Base-by-base conservation (phyloP, 2,113 vertebrate species). In the Nerophis lumbriciformis region DNA sequence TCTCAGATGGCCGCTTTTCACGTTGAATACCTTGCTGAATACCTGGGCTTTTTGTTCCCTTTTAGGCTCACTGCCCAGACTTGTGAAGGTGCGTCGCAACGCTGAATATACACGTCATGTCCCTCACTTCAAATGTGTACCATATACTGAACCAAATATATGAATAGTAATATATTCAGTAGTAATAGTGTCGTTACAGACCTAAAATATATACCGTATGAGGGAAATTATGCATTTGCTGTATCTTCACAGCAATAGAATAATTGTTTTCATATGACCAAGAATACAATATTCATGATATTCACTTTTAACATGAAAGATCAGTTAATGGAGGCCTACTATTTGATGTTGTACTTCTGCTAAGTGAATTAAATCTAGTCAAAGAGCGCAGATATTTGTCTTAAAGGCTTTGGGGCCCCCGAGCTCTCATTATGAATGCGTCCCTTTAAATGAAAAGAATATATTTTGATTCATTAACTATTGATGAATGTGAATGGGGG, bases 291-390 rank as follows among this genome's bases (percentile, higher is more conserved):
- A 84, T 85, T 86, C 68, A 88, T 87, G 81, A 65, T 55, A 65
- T 69, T 73, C 73, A 76, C 81, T 87, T 80, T 83, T 65, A 85
- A 84, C 84, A 85, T 83, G 81, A 87, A 86, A 87, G 82, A 81
- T 83, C 72, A 75, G 68, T 82, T 87, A 85, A 82, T 80, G 74
- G 77, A 75, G 73, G 75, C 79, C 50, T 72, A 75, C 65, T 83
- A 88, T 88, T 89, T 89, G 84, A 90, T 87, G 87, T 85, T 82
- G 74, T 78, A 80, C 83, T 85, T 78, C 78, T 81, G 75, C 77
- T 90, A 90, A 91, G 89, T 90, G 84, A 85, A 85, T 84, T 85
- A 88, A 87, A 90, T 88, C 73, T 80, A 84, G 81, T 86, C 83
- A 79, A 82, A 88, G 79, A 75, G 73, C 79, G 78, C 83, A 78